Evolutionary conservation across 2,797 vertebrate species (phyloP).

Genomic region (Amniataba percoides): DNA sequence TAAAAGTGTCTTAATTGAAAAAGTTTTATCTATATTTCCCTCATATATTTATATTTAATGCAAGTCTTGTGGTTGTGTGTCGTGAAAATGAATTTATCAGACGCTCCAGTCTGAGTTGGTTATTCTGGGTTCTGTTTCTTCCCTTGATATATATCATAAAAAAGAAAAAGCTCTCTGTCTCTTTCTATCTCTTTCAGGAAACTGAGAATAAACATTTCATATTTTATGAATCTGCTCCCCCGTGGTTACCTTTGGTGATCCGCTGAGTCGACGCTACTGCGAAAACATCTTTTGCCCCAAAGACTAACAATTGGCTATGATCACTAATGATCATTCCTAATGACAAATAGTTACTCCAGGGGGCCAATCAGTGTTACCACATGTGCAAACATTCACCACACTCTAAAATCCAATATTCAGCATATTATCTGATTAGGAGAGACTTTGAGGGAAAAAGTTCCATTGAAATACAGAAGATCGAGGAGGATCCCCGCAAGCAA

Average conservation of each 20-base stretch:
- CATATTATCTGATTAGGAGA: slow-evolving; percentile 60
- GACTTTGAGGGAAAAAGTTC: slow-evolving; percentile 45
- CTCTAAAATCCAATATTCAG: slow-evolving; percentile 68
- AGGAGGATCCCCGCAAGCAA: slow-evolving; percentile 30
- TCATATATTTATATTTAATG: neutral
- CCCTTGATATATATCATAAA: slow-evolving; percentile 12
- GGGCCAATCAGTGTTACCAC: slow-evolving; percentile 59
- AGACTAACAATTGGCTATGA: slow-evolving; percentile 64
- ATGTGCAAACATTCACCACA: slow-evolving; percentile 66
- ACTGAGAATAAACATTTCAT: slow-evolving; percentile 58
- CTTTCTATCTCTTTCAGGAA: slow-evolving; percentile 16
- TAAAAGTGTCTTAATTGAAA: neutral
- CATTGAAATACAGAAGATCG: slow-evolving; percentile 44
- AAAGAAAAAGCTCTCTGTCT: slow-evolving; percentile 2
- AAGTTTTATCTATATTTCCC: neutral
- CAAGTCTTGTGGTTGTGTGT: neutral
- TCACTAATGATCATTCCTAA: slow-evolving; percentile 81
- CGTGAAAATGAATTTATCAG: neutral
- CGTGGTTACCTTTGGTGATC: slow-evolving; percentile 60
- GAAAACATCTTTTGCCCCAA: slow-evolving; percentile 74
- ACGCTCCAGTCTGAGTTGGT: neutral
- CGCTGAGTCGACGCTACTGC: slow-evolving; percentile 67
- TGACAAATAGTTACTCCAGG: slow-evolving; percentile 76
- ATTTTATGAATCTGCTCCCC: slow-evolving; percentile 70
- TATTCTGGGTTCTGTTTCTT: slow-evolving; percentile 8